Evolutionary conservation across 2,888 invertebrate species (phyloP), one percentile per base, ranked within the genome.

Genomic region (Elysia crispata): DNA sequence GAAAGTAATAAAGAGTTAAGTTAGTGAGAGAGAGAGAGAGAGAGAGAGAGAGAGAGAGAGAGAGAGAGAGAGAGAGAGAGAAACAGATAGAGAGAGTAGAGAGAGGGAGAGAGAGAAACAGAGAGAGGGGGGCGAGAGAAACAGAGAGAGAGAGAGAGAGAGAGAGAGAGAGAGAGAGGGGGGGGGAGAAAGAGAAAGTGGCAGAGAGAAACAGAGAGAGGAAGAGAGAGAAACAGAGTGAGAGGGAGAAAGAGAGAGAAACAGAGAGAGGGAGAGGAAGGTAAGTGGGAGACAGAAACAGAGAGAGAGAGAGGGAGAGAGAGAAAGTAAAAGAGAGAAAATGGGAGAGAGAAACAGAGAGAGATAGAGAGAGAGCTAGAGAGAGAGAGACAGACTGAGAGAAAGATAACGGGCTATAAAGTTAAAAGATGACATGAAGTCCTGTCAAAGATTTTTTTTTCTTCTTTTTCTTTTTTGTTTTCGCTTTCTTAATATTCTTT

Each of bases 121-220:
- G 67, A 67, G 67, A 67, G 31, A 69, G 31, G 41, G 6, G 41
- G 1, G 33, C 15, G 5, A 28, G 69, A 67, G 67, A 67, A 31
- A 67, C 15, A 28, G 30, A 28, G 11, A 33, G 33, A 69, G 31
- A 33, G 31, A 30, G 11, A 30, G 31, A 30, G 11, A 30, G 31
- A 33, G 11, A 33, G 20, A 69, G 31, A 33, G 33, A 69, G 8
- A 33, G 33, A 31, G 3, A 31, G 30, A 18, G 31, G 31, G 30
- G 18, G 8, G 31, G 20, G 3, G 31, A 69, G 41, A 30, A 3
- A 70, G 31, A 33, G 13, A 70, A 20, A 70, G 1, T 8, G 70
- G 13, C n/a, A 70, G 6, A 33, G 1, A 28, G 33, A 33, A 8
- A 28, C 3, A 30, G 13, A 33, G 70, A 30, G 3, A 70, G 33